phyloP scores from a whole-genome alignment of 2,113 vertebrate species.

The Regulus satrapa region DNA sequence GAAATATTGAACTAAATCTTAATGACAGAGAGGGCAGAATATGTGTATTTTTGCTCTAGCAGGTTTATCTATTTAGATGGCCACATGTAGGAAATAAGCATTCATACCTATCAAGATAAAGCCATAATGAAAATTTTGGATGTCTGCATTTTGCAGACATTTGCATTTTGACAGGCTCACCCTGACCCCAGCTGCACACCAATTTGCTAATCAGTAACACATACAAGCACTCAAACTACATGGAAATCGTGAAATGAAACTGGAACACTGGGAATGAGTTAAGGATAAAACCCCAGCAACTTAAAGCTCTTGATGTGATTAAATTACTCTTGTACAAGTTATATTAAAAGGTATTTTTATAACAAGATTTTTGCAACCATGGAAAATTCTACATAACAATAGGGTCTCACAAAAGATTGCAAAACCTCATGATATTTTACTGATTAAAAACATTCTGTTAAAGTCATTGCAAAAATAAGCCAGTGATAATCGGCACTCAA shows the following conservation, averaged over 20 bases:
- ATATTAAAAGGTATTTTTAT: not conserved
- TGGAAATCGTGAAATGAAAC: not conserved
- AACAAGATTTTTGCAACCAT: not conserved
- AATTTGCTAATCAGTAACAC: not conserved
- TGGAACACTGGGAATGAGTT: not conserved
- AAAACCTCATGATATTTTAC: not conserved
- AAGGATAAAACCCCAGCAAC: not conserved
- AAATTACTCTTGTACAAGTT: not conserved
- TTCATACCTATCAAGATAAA: not conserved
- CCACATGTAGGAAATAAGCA: not conserved
- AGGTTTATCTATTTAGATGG: not conserved
- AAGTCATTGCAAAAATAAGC: not conserved
- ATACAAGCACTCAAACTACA: not conserved
- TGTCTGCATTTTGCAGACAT: not conserved
- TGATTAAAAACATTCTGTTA: not conserved
- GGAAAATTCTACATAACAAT: not conserved
- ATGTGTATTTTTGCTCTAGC: not conserved
- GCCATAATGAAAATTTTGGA: not conserved
- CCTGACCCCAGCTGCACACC: not conserved
- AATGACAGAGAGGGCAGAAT: not conserved
- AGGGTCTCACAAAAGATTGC: not conserved
- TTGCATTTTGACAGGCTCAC: not conserved
- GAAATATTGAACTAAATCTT: not conserved
- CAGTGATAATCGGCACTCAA: not conserved
- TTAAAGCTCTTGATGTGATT: not conserved